A percentile compares a stretch with the other conserved stretches of the same genome.
These are phyloP conservation scores for Cheilosia grossa DNA, from an alignment of 2,888 invertebrate genomes.

Conservation along the genomic window DNA sequence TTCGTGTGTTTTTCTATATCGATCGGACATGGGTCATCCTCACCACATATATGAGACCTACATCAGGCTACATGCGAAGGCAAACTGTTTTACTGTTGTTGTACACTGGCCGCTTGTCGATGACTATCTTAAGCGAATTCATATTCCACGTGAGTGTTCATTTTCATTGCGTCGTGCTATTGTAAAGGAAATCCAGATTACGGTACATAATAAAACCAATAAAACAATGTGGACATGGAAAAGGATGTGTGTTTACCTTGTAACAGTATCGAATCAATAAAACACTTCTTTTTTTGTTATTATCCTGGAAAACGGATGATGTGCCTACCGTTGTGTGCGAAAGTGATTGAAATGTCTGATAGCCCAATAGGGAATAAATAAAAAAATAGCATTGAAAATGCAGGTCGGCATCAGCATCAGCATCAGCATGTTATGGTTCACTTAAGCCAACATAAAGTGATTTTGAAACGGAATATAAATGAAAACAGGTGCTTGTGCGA, in stretches of 20 bases:
- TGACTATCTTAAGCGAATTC: slow-evolving; percentile 18
- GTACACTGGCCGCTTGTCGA: neutral
- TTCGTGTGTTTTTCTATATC: neutral
- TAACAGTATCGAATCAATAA: slow-evolving; percentile 17
- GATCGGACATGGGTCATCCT: slow-evolving; percentile 1
- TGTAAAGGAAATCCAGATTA: slow-evolving; percentile 13
- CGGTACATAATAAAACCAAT: slow-evolving; percentile 16
- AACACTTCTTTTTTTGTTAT: slow-evolving; percentile 1
- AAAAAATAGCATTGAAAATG: neutral
- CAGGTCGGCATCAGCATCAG: neutral
- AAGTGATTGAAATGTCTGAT: slow-evolving; percentile 21
- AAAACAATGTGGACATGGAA: slow-evolving; percentile 4
- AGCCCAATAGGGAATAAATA: neutral
- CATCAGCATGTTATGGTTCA: neutral
- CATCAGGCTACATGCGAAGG: neutral
- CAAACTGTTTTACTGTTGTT: neutral
- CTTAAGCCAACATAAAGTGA: neutral
- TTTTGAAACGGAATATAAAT: neutral
- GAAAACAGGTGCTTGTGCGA: neutral
- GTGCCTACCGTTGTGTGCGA: slow-evolving; percentile 1
- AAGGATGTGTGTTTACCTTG: neutral
- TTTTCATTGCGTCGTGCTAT: neutral
- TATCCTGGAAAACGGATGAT: neutral
- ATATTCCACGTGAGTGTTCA: slow-evolving; percentile 17
- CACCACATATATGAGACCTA: too few relatives aligned